Base-by-base conservation (phyloP, 2,113 vertebrate genomes). In the Sula dactylatra region DNA sequence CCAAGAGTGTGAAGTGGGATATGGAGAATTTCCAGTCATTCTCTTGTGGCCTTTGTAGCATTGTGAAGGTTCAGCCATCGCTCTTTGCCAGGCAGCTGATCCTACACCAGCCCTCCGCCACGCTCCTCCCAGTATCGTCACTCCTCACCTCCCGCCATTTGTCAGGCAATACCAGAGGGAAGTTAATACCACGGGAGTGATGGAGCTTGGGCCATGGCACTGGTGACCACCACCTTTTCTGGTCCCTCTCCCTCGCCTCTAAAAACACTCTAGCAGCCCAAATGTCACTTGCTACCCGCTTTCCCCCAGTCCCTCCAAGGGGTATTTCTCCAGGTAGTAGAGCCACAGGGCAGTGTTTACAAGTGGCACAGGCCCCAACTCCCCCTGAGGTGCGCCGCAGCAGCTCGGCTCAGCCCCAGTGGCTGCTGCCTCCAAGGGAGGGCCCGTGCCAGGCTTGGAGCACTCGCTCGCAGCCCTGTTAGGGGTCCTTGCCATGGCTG, bases 1-100 rank as follows among this genome's bases (percentile, higher is more conserved):
- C 19, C 54, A 44, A 9, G 19, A 1, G 7, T 1, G 0, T 21
- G 8, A 8, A 17, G 9, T 36, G n/a, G 12, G 9, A 54, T 29
- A n/a, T 5, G 6, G 21, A 55, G n/a, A 69, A 69, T 55, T 74
- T 44, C 38, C 19, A 42, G n/a, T 19, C 26, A n/a, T 9, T 56
- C 32, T 42, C 22, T 47, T 26, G 27, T 4, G 15, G 16, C 13
- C 9, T 62, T 38, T 44, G 16, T 7, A 49, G 45, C 5, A 1
- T 4, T 10, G 7, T 20, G 26, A 36, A 42, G 29, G 18, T 0
- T 44, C 1, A 71, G 27, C 24, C 16, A 38, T 10, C n/a, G 3
- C 21, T 13, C 27, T 36, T 55, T 25, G 11, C 42, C 40, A 36
- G 1, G 1, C 25, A 38, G 31, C 8, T 54, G 34, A n/a, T 9